Percentiles rank a stretch among this genome's conserved stretches.
Conservation (phyloP, 2,888 invertebrate species). For the Polymixis lichenea region DNA sequence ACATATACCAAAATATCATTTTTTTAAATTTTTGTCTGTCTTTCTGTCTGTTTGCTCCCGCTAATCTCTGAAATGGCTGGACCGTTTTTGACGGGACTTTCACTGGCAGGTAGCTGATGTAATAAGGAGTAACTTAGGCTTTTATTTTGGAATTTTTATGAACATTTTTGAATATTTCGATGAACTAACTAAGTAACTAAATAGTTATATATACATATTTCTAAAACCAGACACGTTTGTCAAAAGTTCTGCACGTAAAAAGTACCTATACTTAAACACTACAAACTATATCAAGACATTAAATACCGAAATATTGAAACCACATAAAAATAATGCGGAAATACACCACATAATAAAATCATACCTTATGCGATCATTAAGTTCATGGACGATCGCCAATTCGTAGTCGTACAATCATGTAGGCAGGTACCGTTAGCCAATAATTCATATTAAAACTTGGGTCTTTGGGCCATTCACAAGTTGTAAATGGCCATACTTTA, state of each 20-base stretch:
- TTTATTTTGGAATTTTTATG: too few species aligned
- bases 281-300: background rate
- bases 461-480: conserved; percentile 30
- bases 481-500: conserved; percentile 21
- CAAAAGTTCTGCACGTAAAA: background rate
- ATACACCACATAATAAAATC: conserved; percentile 34
- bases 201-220: too few species aligned
- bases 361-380: conserved; percentile 40
- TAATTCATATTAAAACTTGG: conserved; percentile 14
- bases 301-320: background rate
- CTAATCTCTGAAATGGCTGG: too few species aligned
- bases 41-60: too few species aligned
- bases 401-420: conserved; percentile 12
- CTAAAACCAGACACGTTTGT: background rate
- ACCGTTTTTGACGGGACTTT: too few species aligned
- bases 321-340: conserved; percentile 31
- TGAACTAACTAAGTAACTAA: too few species aligned
- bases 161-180: too few species aligned
- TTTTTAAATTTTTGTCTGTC: too few species aligned
- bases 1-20: too few species aligned
- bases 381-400: conserved; percentile 50
- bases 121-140: too few species aligned
- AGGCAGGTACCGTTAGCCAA: conserved; percentile 43
- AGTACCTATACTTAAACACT: background rate
- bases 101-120: too few species aligned